A percentile compares a stretch with the other conserved stretches of the same genome.
Evolutionary conservation across 2,888 invertebrate species (phyloP).

Genomic region (Nezara viridula): DNA sequence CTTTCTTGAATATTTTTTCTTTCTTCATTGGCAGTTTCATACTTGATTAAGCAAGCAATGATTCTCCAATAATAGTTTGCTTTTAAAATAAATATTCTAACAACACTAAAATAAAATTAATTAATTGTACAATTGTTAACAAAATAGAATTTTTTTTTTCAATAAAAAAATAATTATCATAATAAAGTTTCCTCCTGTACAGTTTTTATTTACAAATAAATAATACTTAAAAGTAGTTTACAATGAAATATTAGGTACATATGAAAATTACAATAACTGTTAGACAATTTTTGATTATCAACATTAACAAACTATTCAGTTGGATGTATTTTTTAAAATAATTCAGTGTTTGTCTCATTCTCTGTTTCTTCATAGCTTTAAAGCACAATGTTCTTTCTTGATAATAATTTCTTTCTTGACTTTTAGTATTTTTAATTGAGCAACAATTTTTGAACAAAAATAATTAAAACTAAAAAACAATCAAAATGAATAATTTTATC

Average conservation of each 20-base stretch:
- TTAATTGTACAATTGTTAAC: neutral
- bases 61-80: neutral
- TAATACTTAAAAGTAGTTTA: neutral
- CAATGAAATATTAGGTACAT: neutral
- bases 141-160: no score
- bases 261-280: neutral
- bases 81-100: neutral
- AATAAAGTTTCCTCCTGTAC: neutral
- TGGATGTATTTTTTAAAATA: neutral
- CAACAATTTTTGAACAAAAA: neutral
- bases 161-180: no score
- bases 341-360: neutral
- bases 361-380: neutral
- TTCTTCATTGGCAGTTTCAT: neutral
- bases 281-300: neutral
- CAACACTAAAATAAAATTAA: neutral
- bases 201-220: conserved; percentile 1
- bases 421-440: neutral
- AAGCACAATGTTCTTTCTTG: neutral
- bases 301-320: neutral
- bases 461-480: neutral
- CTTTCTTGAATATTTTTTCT: neutral
- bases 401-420: neutral
- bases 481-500: neutral
- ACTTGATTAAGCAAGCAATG: neutral